These are phyloP conservation scores for Platyura marginata DNA, from an alignment of 1,140 invertebrate species.

Conservation along the genomic window DNA sequence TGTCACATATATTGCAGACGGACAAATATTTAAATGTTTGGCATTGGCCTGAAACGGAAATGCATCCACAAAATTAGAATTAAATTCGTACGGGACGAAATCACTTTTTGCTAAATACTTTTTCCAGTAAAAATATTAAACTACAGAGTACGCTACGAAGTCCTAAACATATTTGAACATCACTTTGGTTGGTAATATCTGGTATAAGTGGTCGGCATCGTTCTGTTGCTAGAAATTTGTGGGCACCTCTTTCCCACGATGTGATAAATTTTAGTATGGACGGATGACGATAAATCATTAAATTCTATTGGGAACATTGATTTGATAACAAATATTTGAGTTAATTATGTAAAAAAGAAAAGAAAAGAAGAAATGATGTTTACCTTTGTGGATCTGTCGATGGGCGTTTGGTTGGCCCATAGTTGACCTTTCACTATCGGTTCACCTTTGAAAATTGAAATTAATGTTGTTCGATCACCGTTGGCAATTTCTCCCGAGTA, in stretches of 20 bases:
- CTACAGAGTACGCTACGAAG: constrained; percentile 54
- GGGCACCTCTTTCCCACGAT: constrained; percentile 55
- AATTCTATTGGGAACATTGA: constrained; percentile 46
- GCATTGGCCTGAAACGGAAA: constrained; percentile 32
- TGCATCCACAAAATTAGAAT: neutral
- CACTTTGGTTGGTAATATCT: constrained; percentile 38
- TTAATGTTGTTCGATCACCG: constrained; percentile 32
- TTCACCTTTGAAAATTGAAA: constrained; percentile 54
- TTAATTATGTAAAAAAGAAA: neutral
- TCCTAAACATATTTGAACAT: constrained; percentile 59
- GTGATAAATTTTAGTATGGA: constrained; percentile 59
- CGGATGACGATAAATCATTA: constrained; percentile 62
- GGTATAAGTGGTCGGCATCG: constrained; percentile 48
- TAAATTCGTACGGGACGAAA: too few relatives aligned
- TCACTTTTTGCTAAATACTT: too few relatives aligned
- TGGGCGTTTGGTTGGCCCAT: constrained; percentile 40
- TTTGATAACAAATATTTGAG: constrained; percentile 2
- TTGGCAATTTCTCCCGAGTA: constrained; percentile 42
- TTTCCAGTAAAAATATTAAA: constrained; percentile 60
- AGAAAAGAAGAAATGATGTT: constrained; percentile 11
- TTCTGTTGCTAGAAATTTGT: constrained; percentile 57
- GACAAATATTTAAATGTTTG: constrained; percentile 65
- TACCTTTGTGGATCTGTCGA: constrained; percentile 56
- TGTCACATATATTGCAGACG: constrained; percentile 60
- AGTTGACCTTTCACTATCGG: constrained; percentile 34